Evolutionary conservation across 2,888 invertebrate species (phyloP).

Genomic region (Temnothorax rugatulus): DNA sequence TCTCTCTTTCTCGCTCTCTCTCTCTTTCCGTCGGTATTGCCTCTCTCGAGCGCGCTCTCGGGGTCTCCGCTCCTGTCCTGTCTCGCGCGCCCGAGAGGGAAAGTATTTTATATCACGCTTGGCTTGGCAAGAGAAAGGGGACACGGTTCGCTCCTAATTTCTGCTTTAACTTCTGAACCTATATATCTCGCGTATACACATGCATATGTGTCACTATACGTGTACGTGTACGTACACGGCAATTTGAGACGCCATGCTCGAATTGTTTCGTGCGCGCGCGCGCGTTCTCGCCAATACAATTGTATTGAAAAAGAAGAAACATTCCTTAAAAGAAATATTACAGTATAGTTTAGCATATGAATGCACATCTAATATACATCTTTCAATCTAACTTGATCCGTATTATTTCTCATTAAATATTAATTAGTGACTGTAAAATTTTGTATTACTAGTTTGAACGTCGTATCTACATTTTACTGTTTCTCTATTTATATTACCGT

Average conservation of each 20-base stretch:
- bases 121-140: constrained; percentile 86
- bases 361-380: neutral
- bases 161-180: constrained; percentile 83
- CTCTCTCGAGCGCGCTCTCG: constrained; percentile 52
- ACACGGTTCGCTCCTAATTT: constrained; percentile 86
- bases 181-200: constrained; percentile 64
- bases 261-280: constrained; percentile 32
- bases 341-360: neutral
- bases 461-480: neutral
- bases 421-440: neutral
- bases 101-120: constrained; percentile 86
- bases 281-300: neutral
- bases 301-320: neutral
- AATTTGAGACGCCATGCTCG: constrained; percentile 61
- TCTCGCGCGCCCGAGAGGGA: constrained; percentile 82
- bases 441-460: neutral
- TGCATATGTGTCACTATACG: constrained; percentile 16
- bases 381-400: neutral
- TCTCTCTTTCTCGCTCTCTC: neutral
- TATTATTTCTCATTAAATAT: neutral
- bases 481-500: neutral
- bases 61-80: constrained; percentile 58
- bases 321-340: neutral
- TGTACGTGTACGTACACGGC: constrained; percentile 32
- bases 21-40: constrained; percentile 26